Conservation (phyloP, 2,888 invertebrate genomes). For the Ochropleura plecta region DNA sequence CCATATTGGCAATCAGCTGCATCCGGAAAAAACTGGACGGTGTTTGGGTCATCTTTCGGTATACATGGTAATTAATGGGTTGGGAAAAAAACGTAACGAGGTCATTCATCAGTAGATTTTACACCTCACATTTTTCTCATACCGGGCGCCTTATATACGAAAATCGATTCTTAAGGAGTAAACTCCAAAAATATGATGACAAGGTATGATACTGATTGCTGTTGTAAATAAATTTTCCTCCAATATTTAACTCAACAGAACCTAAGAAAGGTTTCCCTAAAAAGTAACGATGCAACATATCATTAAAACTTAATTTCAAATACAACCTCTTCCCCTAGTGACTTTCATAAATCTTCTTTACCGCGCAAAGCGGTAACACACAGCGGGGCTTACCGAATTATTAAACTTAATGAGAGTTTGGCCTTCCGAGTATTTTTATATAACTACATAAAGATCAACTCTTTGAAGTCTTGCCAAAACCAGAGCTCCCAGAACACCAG, state of each 20-base stretch:
- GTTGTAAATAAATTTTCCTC: not conserved
- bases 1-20: not conserved
- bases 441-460: not conserved
- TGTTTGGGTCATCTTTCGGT: not conserved
- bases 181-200: not conserved
- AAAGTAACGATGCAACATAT: not conserved
- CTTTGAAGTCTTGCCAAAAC: not conserved
- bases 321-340: not conserved
- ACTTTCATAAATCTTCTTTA: not conserved
- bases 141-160: too few relatives aligned
- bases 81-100: too few relatives aligned
- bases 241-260: not conserved
- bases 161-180: too few relatives aligned
- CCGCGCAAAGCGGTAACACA: not conserved
- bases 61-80: too few relatives aligned
- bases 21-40: not conserved
- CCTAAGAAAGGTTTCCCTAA: not conserved
- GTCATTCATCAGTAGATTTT: too few relatives aligned
- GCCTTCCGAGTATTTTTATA: not conserved
- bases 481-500: too few relatives aligned
- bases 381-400: not conserved
- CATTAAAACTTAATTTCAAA: constrained; percentile 7
- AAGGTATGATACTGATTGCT: too few relatives aligned
- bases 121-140: too few relatives aligned
- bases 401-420: not conserved